Evolutionary conservation across 2,797 vertebrate genomes (phyloP).

Genomic region (Pangasius larnaudii): DNA sequence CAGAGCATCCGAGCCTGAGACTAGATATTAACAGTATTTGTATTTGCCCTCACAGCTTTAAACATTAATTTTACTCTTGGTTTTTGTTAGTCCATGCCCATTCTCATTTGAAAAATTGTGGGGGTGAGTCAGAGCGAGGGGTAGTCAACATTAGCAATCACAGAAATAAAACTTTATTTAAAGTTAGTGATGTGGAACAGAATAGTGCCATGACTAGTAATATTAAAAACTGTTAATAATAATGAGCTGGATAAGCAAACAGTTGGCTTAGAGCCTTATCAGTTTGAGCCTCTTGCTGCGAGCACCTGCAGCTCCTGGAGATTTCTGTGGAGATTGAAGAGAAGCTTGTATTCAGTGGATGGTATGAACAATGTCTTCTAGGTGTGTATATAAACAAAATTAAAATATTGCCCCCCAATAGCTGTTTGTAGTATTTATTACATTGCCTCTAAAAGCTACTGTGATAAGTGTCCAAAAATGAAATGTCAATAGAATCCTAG

Average conservation of each 20-base stretch:
- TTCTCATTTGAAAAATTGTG: not conserved
- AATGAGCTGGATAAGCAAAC: not conserved
- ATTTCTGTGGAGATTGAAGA: not conserved
- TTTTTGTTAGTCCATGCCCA: not conserved
- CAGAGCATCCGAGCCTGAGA: not conserved
- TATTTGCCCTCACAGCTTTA: not conserved
- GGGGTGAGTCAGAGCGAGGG: not conserved
- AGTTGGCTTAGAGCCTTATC: not conserved
- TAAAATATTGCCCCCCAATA: not conserved
- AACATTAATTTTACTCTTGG: not conserved
- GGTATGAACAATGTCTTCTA: not conserved
- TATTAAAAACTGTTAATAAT: not conserved
- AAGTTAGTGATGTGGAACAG: no score
- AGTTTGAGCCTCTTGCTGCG: not conserved
- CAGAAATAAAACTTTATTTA: not conserved
- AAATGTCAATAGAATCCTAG: not conserved
- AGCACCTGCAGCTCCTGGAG: not conserved
- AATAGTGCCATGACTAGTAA: not conserved
- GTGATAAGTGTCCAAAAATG: not conserved
- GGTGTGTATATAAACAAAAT: not conserved
- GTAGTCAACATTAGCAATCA: not conserved
- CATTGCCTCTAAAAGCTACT: not conserved
- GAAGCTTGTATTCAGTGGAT: not conserved
- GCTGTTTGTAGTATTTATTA: not conserved
- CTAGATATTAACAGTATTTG: not conserved